A percentile compares a stretch with the other conserved stretches of the same genome.
phyloP scores from a whole-genome alignment of 2,888 invertebrate genomes.

The Schizaphis graminum region DNA sequence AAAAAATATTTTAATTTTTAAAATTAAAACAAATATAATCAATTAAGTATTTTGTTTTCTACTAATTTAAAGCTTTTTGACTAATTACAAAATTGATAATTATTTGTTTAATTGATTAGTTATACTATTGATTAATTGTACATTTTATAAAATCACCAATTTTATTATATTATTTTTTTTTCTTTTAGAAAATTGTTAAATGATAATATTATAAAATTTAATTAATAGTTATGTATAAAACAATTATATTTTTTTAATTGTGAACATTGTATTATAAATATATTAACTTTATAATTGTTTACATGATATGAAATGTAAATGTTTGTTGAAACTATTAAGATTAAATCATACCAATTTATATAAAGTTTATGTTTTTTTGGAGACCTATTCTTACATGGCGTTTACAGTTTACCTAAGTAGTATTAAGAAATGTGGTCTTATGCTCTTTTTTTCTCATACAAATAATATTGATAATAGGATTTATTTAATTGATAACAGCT shows the following conservation, averaged over 20 bases:
- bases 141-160: conserved; percentile 31
- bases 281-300: conserved; percentile 38
- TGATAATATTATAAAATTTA: conserved; percentile 31
- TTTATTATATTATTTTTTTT: conserved; percentile 13
- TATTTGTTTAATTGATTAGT: conserved; percentile 29
- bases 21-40: not conserved
- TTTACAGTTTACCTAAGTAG: not conserved
- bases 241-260: conserved; percentile 63
- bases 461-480: not conserved
- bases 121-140: conserved; percentile 40
- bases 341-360: conserved; percentile 53
- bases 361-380: not conserved
- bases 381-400: not conserved
- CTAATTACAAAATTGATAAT: not conserved
- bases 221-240: conserved; percentile 57
- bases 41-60: not conserved
- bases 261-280: conserved; percentile 21
- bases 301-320: conserved; percentile 38
- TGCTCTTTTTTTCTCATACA: not conserved
- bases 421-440: too few relatives aligned
- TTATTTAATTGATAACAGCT: not conserved
- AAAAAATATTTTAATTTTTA: conserved; percentile 10
- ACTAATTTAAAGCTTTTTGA: conserved; percentile 51
- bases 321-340: conserved; percentile 57
- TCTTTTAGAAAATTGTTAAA: conserved; percentile 49